These are phyloP conservation scores for Vespertilio murinus DNA, from an alignment of 2,797 vertebrate species.

Conservation along the genomic window DNA sequence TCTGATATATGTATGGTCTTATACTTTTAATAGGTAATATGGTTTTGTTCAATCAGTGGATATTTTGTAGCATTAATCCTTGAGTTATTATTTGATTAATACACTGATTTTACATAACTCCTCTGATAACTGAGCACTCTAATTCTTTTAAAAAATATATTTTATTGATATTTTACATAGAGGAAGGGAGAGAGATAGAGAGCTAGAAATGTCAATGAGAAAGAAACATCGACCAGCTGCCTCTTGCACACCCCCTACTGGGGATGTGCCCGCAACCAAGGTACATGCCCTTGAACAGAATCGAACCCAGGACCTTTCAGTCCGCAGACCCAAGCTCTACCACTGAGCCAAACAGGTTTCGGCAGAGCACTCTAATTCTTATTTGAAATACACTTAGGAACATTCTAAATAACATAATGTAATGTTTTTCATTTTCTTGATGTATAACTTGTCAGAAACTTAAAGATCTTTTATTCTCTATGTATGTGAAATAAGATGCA, in stretches of 20 bases:
- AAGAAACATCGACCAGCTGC: no score
- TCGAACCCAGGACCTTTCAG: no score
- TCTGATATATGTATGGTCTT: background rate
- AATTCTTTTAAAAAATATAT: no score
- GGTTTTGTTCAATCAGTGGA: background rate
- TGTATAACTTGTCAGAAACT: constrained; percentile 16
- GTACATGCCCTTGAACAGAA: no score
- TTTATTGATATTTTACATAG: no score
- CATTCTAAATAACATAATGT: background rate
- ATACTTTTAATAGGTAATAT: background rate
- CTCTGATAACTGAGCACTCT: background rate
- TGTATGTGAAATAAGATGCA: background rate
- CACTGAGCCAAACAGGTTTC: no score
- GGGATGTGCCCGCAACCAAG: no score
- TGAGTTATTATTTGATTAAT: constrained; percentile 24
- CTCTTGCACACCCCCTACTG: no score
- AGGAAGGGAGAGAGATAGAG: no score
- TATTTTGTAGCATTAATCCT: background rate
- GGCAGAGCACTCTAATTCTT: background rate
- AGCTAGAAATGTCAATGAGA: no score
- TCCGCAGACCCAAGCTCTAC: no score
- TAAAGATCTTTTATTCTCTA: background rate
- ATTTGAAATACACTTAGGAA: background rate
- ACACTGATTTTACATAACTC: background rate
- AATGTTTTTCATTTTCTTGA: background rate